Percentiles rank a stretch among this genome's conserved stretches.
Evolutionary conservation across 1,140 invertebrate genomes (phyloP).

Genomic region (Saccostrea glomerata): DNA sequence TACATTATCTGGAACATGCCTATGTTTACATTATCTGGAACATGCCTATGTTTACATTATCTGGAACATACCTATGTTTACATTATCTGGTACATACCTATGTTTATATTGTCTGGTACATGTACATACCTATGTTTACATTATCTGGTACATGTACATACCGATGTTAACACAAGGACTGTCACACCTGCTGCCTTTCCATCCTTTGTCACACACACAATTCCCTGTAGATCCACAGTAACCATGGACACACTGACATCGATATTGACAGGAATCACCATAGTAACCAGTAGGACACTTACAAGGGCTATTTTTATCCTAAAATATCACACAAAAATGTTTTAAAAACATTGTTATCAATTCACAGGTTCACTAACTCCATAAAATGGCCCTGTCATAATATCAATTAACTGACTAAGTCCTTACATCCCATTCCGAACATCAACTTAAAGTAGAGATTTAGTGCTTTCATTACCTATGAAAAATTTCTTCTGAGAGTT

Average conservation of each 20-base stretch:
- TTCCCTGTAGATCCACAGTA: conserved; percentile 76
- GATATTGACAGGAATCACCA: conserved; percentile 83
- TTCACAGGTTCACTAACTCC: too few relatives aligned
- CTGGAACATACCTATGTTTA: too few relatives aligned
- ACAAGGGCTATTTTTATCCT: not conserved
- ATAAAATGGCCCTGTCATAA: too few relatives aligned
- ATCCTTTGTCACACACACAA: conserved; percentile 65
- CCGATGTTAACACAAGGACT: conserved; percentile 55
- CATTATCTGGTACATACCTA: too few relatives aligned
- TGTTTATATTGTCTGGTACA: not conserved
- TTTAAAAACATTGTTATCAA: too few relatives aligned
- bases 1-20: not conserved
- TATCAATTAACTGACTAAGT: too few relatives aligned
- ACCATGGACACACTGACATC: conserved; percentile 90
- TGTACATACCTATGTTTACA: not conserved
- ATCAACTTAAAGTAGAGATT: too few relatives aligned
- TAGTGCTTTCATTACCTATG: too few relatives aligned
- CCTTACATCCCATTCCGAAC: too few relatives aligned
- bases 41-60: conserved; percentile 34
- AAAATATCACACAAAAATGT: not conserved
- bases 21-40: not conserved
- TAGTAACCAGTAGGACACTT: conserved; percentile 53
- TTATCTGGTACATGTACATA: not conserved
- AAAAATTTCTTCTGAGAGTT: too few relatives aligned
- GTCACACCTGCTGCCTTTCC: conserved; percentile 61